Percentiles rank a stretch among this genome's conserved stretches.
These are phyloP conservation scores for Trichoplusia ni DNA, from an alignment of 1,140 invertebrate genomes.

Conservation along the genomic window DNA sequence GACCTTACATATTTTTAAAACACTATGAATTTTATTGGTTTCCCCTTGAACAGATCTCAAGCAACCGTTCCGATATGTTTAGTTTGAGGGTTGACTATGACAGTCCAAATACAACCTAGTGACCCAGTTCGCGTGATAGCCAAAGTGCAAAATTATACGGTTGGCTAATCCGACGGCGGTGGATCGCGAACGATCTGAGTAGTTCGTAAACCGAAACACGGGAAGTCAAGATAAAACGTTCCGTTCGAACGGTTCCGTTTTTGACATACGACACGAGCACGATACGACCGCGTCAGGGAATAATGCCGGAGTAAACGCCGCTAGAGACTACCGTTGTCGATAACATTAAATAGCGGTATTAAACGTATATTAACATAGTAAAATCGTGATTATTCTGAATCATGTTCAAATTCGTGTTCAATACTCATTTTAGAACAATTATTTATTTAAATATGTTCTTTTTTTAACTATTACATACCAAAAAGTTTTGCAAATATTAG, in stretches of 20 bases:
- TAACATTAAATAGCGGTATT: too few species aligned
- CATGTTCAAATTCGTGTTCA: too few species aligned
- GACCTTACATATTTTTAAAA: not conserved
- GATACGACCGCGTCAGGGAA: slow-evolving; percentile 14
- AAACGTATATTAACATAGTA: too few species aligned
- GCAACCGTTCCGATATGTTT: not conserved
- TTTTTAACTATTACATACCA: too few species aligned
- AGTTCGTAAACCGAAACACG: slow-evolving; percentile 31
- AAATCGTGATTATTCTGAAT: too few species aligned
- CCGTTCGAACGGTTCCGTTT: slow-evolving; percentile 29
- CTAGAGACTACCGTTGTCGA: not conserved
- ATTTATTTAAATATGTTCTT: too few species aligned
- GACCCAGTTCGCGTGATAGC: slow-evolving; percentile 20
- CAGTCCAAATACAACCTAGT: slow-evolving; percentile 7
- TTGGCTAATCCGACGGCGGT: slow-evolving; percentile 19
- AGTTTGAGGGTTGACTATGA: slow-evolving; percentile 5
- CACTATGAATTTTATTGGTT: too few species aligned
- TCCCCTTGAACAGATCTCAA: too few species aligned
- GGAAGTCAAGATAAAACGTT: slow-evolving; percentile 34
- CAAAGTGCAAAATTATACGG: slow-evolving; percentile 31
- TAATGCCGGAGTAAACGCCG: not conserved
- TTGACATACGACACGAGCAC: slow-evolving; percentile 17
- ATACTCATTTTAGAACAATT: too few species aligned
- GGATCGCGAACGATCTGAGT: slow-evolving; percentile 15
- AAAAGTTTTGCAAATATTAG: too few species aligned